phyloP scores from a whole-genome alignment of 2,113 vertebrate genomes.

The Ctenodactylus gundi region DNA sequence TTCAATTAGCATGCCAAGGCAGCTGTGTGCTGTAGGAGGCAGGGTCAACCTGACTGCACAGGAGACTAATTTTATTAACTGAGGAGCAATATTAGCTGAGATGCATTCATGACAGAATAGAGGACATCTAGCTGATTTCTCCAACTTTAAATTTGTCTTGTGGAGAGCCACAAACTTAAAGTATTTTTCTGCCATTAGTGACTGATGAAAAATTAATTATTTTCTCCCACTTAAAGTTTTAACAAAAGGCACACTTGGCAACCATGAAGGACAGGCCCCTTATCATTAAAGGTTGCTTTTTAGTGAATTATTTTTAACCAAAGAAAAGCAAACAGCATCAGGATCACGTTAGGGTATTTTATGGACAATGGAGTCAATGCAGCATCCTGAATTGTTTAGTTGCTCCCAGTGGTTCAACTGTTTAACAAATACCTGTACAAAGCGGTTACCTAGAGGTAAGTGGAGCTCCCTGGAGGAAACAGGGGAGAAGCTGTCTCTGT shows the following conservation, averaged over 20 bases:
- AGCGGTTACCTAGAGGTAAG: background rate
- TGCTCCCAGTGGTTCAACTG: too few relatives aligned
- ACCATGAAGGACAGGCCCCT: background rate
- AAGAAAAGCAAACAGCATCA: constrained; percentile 6
- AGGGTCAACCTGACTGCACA: background rate
- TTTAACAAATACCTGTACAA: too few relatives aligned
- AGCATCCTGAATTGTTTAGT: background rate
- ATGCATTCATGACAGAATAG: background rate
- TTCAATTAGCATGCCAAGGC: constrained; percentile 32
- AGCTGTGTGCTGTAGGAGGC: constrained; percentile 27
- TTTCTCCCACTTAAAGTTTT: constrained; percentile 30
- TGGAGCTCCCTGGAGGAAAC: background rate
- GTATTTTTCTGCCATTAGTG: background rate
- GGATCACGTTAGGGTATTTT: background rate
- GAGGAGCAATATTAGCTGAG: background rate
- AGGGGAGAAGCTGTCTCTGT: background rate
- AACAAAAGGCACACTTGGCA: background rate
- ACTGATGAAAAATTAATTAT: background rate
- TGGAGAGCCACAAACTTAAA: constrained; percentile 20
- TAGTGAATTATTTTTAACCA: background rate
- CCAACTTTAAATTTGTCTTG: constrained; percentile 4
- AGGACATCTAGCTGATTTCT: background rate
- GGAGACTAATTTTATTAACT: constrained; percentile 45
- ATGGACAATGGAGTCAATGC: background rate
- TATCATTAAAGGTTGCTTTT: background rate